Conservation (phyloP, 2,888 invertebrate species). For the Piscicola geometra region DNA sequence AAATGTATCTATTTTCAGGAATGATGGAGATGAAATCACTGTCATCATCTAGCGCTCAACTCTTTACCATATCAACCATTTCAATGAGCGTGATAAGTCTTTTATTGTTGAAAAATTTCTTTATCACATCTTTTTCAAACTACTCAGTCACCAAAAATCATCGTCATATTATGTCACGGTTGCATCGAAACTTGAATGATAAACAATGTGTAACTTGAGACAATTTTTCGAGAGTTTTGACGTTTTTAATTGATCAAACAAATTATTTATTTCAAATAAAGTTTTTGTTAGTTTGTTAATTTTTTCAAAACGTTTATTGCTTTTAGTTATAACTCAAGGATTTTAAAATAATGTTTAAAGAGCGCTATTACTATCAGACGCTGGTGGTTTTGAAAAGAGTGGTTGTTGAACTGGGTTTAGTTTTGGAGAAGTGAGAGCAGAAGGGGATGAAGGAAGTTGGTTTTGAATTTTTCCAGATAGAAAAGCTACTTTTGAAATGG, state of each 20-base stretch:
- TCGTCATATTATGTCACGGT: neutral
- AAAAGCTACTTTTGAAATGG: no score
- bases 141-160: neutral
- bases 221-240: neutral
- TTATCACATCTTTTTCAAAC: neutral
- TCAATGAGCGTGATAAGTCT: neutral
- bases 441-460: no score
- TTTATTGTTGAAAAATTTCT: neutral
- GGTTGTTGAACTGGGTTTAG: no score
- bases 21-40: neutral
- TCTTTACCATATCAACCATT: constrained; percentile 14
- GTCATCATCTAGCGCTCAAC: neutral
- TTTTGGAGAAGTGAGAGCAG: no score
- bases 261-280: constrained; percentile 3
- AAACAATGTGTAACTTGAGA: neutral
- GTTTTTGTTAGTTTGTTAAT: neutral
- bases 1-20: neutral
- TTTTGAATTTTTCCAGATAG: no score
- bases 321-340: no score
- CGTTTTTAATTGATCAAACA: no score
- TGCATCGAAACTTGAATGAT: neutral
- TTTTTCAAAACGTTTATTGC: no score
- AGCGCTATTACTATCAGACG: no score
- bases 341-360: no score
- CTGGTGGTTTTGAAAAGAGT: no score